Conservation (phyloP, 2,797 vertebrate species). For the Alosa sapidissima region DNA sequence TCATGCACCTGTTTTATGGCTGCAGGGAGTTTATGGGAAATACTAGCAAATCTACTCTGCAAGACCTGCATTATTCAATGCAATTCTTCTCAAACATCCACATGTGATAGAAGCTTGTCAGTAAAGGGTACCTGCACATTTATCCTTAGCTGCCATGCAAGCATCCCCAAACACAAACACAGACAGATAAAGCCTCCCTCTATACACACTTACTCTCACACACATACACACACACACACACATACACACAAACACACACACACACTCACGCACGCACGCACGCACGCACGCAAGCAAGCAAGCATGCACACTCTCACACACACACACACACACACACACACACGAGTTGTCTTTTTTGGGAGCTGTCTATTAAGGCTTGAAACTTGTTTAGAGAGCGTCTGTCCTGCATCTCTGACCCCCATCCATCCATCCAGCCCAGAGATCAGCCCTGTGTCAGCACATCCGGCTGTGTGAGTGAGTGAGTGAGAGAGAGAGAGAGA, state of each 20-base stretch:
- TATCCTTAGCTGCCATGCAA: background rate
- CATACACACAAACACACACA: background rate
- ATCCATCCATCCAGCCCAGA: constrained; percentile 56
- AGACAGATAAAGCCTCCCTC: background rate
- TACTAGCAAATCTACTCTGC: background rate
- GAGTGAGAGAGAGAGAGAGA: constrained; percentile 48
- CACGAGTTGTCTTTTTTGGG: background rate
- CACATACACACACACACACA: background rate
- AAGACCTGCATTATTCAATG: background rate
- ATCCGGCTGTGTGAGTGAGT: background rate
- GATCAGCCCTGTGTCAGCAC: constrained; percentile 36
- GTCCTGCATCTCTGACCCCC: constrained; percentile 62
- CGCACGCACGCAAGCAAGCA: background rate
- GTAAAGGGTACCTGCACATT: no score
- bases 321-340: background rate
- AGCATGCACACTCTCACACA: background rate
- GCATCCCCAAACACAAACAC: background rate
- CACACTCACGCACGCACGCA: background rate
- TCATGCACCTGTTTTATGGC: background rate
- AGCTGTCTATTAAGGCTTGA: background rate
- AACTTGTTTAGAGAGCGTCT: constrained; percentile 69
- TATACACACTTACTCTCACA: background rate
- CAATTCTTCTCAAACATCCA: no score
- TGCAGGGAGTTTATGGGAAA: background rate
- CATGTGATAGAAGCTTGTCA: no score